Conservation (phyloP, 2,797 vertebrate species). For the Tangara arthus region DNA sequence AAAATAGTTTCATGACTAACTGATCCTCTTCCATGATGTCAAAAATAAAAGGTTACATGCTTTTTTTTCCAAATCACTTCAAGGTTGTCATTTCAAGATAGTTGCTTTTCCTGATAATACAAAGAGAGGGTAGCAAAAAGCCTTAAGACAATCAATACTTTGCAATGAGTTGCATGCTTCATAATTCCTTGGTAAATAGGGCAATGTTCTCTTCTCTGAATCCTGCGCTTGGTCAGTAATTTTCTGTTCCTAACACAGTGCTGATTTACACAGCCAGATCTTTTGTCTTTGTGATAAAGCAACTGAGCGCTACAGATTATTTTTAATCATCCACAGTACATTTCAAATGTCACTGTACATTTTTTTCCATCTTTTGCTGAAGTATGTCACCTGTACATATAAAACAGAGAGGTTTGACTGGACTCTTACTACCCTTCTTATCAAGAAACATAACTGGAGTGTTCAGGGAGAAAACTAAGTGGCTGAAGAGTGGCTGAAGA, state of each 20-base stretch:
- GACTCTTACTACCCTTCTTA: neutral
- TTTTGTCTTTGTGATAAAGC: neutral
- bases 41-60: neutral
- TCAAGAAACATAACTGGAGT: neutral
- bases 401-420: neutral
- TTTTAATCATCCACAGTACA: neutral
- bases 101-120: neutral
- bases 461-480: neutral
- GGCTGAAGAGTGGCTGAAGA: neutral
- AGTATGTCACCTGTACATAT: neutral
- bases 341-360: neutral
- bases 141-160: slow-evolving; percentile 19
- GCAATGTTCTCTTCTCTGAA: neutral
- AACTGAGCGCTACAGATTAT: neutral
- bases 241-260: neutral
- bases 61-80: neutral
- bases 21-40: neutral
- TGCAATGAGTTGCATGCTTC: neutral
- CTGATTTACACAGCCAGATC: neutral
- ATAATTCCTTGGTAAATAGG: neutral
- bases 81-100: neutral
- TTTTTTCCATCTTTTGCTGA: neutral
- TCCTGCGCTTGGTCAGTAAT: neutral
- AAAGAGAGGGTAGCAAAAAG: neutral
- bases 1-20: neutral